Evolutionary conservation across 2,797 vertebrate species (phyloP).

Genomic region (Thamnophis elegans): DNA sequence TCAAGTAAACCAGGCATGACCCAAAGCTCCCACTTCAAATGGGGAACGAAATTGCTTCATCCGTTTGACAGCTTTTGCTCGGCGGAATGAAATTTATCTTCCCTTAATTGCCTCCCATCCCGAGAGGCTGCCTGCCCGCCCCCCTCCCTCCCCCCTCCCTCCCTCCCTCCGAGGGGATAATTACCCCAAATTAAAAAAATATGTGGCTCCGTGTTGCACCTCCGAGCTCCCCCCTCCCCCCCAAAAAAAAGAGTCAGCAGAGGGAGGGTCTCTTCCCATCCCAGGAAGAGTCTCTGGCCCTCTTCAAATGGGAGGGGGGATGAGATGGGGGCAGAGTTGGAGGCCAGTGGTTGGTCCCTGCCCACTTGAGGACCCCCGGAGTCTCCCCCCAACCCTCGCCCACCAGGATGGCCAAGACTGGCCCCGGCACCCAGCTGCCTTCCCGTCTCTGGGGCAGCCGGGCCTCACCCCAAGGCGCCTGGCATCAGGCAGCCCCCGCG

Average conservation of each 20-base stretch:
- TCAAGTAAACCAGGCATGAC: conserved; percentile 84
- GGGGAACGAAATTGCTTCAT: conserved; percentile 80
- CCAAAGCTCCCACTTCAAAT: conserved; percentile 81
- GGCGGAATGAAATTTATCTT: conserved; percentile 82
- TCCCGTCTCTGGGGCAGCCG: neutral
- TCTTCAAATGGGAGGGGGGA: neutral
- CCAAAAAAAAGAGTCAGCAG: neutral
- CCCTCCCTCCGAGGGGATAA: conserved; percentile 71
- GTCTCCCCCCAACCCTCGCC: neutral
- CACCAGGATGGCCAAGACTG: neutral
- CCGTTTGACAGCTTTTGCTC: conserved; percentile 79
- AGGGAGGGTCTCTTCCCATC: neutral
- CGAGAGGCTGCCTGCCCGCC: conserved; percentile 66
- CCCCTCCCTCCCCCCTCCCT: too few species aligned
- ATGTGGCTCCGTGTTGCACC: conserved; percentile 53
- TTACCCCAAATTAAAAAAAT: conserved; percentile 77
- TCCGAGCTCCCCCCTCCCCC: conserved; percentile 19
- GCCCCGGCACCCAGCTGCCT: neutral
- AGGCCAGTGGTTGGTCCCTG: too few species aligned
- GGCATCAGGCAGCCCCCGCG: too few species aligned
- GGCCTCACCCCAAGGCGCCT: too few species aligned
- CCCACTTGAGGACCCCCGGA: neutral
- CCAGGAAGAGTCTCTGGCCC: neutral
- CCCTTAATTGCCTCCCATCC: conserved; percentile 79
- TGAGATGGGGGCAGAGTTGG: neutral